Evolutionary conservation across 2,113 vertebrate species (phyloP), one percentile per base, ranked within the genome.

Genomic region (Hemicordylus capensis): DNA sequence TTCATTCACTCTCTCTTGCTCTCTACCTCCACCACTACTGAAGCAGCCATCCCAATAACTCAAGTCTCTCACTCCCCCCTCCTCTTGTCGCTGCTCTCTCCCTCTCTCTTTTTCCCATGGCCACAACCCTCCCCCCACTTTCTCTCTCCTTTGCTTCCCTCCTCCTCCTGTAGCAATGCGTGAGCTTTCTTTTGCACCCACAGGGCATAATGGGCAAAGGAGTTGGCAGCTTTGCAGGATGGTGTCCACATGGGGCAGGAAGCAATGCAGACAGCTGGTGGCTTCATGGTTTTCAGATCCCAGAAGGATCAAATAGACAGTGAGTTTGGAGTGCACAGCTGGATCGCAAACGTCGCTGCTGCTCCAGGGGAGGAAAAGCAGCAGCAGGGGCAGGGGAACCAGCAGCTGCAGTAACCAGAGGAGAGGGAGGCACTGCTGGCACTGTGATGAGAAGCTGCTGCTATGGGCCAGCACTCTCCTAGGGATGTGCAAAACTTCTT

Each of bases 261-360:
- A 97, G 90, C 97, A 95, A 93, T 98, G 98, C 39, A 99, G 96
- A 87, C 98, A 97, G 69, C 97, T 96, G 63, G 98, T 98, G 77
- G 98, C 98, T 90, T 99, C 98, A 44, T 98, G 97, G 94, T 98
- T 99, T 94, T 99, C 98, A 10, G 98, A 99, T 48, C 98, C 97
- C 82, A 99, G 95, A 56, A 99, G 96, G 46, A 98, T 98, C 91
- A 99, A 93, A 92, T 97, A 99, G 24, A 99, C 98, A 42, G 99
- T 97, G 76, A 99, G 97, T 83, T 97, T 97, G 90, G 98, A 98
- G 89, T 98, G 94, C 67, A 97, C 96, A 37, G 97, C 97, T 0
- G 98, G 97, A 92, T 99, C 98, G 17, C 95, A 89, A 81, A 98
- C 96, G 93, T 99, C 97, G 14, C 96, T 96, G 95, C 64, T 98